Evolutionary conservation across 1,140 invertebrate species (phyloP), one percentile per base, ranked within the genome.

Genomic region (Radopholus similis): DNA sequence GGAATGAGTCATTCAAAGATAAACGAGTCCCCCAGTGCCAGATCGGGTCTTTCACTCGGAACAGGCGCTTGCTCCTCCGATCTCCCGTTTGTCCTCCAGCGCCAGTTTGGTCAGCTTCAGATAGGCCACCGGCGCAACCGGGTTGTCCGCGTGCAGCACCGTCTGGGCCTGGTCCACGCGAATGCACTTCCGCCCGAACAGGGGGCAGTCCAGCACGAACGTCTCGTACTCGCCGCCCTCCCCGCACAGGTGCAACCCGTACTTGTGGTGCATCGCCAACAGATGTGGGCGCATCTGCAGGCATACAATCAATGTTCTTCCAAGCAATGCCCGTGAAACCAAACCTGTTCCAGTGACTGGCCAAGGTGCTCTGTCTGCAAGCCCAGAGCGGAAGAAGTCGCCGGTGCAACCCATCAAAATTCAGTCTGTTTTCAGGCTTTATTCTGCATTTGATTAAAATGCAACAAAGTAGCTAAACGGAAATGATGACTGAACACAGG

Each of bases 141-240:
- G 23, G 26, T 74, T 70, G 4, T 69, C 64, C 8, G 35, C 23
- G 51, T 38, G 68, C 32, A 77, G 28, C 37, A 73, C 44, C 15
- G 54, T 49, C 37, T 67, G 56, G 5, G 28, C 38, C 0, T 18
- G 2, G 18, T 75, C 64, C 30, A 75, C 56, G 4, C 28, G 42
- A 13, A 75, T 58, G 2, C 75, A 38, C 26, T 70, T 51, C 13
- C 34, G 42, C 47, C 70, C 72, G 66, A 69, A 71, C 51, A 77
- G 67, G 35, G 66, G 49, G 67, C 75, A 75, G 18, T 72, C 65
- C n/a, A 80, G 30, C 8, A 73, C 66, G 37, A 60, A 66, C 56
- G 74, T 73, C 37, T 74, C 72, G 49, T 73, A 99, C 85, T 98
- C 95, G 53, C 95, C 95, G 42, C 95, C 95, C 87, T 99, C 95